phyloP scores from a whole-genome alignment of 2,888 invertebrate species.

The Leptinotarsa rubiginosa region DNA sequence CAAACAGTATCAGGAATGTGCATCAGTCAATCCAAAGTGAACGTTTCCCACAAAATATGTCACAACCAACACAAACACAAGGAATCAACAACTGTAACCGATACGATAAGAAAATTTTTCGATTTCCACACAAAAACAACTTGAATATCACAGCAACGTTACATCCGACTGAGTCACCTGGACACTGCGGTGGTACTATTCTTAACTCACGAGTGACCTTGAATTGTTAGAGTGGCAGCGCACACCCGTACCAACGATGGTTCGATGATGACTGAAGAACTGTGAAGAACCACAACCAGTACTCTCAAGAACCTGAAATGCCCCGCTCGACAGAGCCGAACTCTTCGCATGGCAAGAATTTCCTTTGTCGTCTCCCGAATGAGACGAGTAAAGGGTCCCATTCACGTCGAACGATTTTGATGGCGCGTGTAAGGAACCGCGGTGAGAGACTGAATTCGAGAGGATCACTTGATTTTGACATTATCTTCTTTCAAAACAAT shows the following conservation, averaged over 20 bases:
- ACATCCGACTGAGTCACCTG: slow-evolving; percentile 38
- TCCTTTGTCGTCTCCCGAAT: slow-evolving; percentile 36
- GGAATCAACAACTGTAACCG: not conserved
- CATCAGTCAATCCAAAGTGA: slow-evolving; percentile 1
- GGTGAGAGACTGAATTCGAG: not conserved
- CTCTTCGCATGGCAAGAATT: slow-evolving; percentile 38
- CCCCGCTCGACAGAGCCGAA: slow-evolving; percentile 43
- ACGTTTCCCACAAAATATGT: not conserved
- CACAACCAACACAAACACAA: slow-evolving; percentile 21
- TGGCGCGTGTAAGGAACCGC: not conserved
- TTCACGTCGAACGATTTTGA: not conserved
- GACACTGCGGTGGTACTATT: slow-evolving; percentile 39
- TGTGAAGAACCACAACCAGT: slow-evolving; percentile 39
- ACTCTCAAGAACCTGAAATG: slow-evolving; percentile 46
- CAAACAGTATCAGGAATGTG: not conserved
- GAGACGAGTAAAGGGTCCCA: slow-evolving; percentile 15
- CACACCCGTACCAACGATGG: slow-evolving; percentile 44
- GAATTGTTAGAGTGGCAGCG: slow-evolving; percentile 38
- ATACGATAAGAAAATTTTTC: slow-evolving; percentile 14
- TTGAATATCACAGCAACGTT: slow-evolving; percentile 44
- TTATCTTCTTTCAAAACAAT: too few relatives aligned
- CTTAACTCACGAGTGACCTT: slow-evolving; percentile 45
- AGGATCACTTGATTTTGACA: too few relatives aligned
- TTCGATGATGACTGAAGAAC: slow-evolving; percentile 45
- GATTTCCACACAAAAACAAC: slow-evolving; percentile 37